Conservation (phyloP, 2,113 vertebrate genomes). For the Lasiurus cinereus region DNA sequence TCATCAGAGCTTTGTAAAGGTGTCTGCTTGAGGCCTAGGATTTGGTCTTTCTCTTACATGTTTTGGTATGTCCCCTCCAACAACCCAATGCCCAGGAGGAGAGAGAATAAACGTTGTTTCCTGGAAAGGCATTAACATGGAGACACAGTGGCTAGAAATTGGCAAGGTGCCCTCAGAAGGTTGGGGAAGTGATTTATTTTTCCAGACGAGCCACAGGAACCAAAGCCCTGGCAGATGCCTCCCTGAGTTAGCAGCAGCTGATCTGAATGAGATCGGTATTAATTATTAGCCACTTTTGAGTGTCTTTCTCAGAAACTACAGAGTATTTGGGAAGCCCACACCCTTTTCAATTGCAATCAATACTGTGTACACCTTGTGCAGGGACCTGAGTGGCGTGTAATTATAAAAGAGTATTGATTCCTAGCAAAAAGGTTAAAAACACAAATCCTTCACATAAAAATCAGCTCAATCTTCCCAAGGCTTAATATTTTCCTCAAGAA, state of each 20-base stretch:
- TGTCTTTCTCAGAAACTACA: conserved; percentile 74
- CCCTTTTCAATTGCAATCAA: conserved; percentile 59
- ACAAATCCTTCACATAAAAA: conserved; percentile 71
- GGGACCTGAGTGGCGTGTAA: conserved; percentile 72
- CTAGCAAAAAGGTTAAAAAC: conserved; percentile 57
- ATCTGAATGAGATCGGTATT: conserved; percentile 72
- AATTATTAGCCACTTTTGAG: conserved; percentile 77
- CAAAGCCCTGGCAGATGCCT: not conserved
- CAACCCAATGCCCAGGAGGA: not conserved
- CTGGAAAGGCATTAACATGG: conserved; percentile 28
- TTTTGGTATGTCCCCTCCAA: not conserved
- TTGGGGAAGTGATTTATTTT: conserved; percentile 67
- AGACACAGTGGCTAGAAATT: conserved; percentile 51
- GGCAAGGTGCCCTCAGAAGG: conserved; percentile 65
- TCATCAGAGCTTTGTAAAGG: not conserved
- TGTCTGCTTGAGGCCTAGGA: not conserved
- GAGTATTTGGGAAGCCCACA: conserved; percentile 57
- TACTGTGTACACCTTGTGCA: conserved; percentile 41
- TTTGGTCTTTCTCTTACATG: not conserved
- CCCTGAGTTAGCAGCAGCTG: conserved; percentile 18
- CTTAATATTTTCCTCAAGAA: conserved; percentile 64
- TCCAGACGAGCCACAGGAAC: conserved; percentile 42
- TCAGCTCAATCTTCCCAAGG: conserved; percentile 72
- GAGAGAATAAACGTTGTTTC: conserved; percentile 55
- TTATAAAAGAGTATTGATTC: conserved; percentile 81